phyloP scores from a whole-genome alignment of 1,140 invertebrate genomes.

The Rhopalosiphum maidis region DNA sequence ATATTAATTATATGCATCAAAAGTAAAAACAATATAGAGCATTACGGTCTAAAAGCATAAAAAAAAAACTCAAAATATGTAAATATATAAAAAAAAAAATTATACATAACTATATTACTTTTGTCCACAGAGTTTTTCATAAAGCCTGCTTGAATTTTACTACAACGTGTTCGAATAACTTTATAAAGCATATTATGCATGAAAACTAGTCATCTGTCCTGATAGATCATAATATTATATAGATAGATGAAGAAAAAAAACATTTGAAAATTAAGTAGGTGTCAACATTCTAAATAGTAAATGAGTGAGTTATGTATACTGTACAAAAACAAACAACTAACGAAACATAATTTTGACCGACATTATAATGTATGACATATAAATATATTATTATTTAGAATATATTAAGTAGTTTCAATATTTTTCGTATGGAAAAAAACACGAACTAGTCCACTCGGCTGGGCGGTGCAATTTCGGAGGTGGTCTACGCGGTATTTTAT shows the following conservation, averaged over 20 bases:
- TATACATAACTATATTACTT: too few relatives aligned
- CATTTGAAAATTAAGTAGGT: not conserved
- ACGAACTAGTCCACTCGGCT: not conserved
- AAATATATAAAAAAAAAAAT: too few relatives aligned
- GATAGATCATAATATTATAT: not conserved
- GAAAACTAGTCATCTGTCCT: not conserved
- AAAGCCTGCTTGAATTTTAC: too few relatives aligned
- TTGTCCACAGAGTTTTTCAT: too few relatives aligned
- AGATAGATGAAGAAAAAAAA: not conserved
- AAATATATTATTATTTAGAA: not conserved
- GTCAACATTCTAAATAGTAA: not conserved
- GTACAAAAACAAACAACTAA: not conserved
- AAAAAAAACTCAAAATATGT: too few relatives aligned
- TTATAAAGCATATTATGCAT: too few relatives aligned
- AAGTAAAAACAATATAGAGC: too few relatives aligned
- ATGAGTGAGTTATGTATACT: not conserved
- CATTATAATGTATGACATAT: not conserved
- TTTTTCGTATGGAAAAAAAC: not conserved
- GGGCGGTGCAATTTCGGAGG: not conserved
- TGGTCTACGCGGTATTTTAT: not conserved
- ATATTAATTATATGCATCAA: too few relatives aligned
- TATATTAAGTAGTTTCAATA: conserved; percentile 12
- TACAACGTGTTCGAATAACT: too few relatives aligned
- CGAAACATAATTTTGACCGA: not conserved
- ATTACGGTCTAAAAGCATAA: too few relatives aligned